Evolutionary conservation across 2,113 vertebrate genomes (phyloP).

Genomic region (Narcine bancroftii): DNA sequence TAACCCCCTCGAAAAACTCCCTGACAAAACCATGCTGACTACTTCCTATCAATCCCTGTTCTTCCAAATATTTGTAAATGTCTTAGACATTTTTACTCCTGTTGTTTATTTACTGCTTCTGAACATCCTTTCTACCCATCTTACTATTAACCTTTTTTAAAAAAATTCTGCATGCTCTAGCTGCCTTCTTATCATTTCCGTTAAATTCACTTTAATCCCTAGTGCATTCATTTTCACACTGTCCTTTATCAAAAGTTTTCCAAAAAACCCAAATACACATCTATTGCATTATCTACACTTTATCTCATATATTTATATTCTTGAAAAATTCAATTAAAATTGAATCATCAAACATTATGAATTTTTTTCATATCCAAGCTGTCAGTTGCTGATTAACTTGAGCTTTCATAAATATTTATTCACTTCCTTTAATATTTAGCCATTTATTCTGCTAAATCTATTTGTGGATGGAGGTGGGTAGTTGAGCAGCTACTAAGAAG

Average conservation of each 20-base stretch:
- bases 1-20: too few species aligned
- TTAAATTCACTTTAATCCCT: neutral
- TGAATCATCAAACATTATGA: neutral
- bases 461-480: neutral
- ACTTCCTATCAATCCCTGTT: too few species aligned
- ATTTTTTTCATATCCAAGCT: neutral
- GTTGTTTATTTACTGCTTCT: neutral
- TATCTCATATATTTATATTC: neutral
- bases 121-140: neutral
- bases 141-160: neutral
- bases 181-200: neutral
- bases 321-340: conserved; percentile 18
- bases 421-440: neutral
- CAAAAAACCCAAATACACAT: neutral
- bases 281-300: neutral
- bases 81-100: neutral
- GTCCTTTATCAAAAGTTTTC: neutral
- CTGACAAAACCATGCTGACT: too few species aligned
- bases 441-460: neutral
- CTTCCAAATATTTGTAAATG: too few species aligned
- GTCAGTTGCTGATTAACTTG: neutral
- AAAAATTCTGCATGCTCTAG: neutral
- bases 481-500: neutral
- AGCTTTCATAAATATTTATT: neutral
- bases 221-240: neutral